phyloP scores from a whole-genome alignment of 2,113 vertebrate genomes.

The Tor tambroides region DNA sequence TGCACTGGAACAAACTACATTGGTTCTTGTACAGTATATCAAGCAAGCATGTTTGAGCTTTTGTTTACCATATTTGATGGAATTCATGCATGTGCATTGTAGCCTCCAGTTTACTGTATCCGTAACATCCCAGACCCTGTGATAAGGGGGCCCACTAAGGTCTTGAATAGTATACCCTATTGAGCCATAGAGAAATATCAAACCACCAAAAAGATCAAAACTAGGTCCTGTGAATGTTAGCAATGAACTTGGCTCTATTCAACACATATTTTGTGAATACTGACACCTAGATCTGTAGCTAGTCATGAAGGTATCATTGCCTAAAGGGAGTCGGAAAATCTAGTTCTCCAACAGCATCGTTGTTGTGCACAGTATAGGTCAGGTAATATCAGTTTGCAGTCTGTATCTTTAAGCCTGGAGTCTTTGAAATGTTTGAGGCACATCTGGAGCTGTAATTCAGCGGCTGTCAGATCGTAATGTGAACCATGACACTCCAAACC shows the following conservation, averaged over 20 bases:
- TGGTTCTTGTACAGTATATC: background rate
- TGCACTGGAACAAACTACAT: background rate
- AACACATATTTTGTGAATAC: background rate
- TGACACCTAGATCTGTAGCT: background rate
- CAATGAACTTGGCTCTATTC: background rate
- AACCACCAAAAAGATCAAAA: background rate
- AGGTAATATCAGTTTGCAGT: background rate
- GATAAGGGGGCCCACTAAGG: background rate
- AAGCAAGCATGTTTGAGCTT: background rate
- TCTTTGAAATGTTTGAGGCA: conserved; percentile 41
- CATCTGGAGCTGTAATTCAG: conserved; percentile 52
- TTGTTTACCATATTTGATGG: background rate
- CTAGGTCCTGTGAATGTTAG: background rate
- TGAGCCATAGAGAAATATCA: background rate
- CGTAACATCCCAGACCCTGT: no score
- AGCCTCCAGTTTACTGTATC: background rate
- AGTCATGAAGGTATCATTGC: background rate
- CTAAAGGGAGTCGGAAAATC: background rate
- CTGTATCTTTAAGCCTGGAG: conserved; percentile 10
- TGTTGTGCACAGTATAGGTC: background rate
- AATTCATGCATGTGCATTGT: background rate
- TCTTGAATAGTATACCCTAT: background rate
- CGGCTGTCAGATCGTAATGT: conserved; percentile 35
- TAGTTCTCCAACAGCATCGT: background rate
- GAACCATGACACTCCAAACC: conserved; percentile 44